Base-by-base conservation (phyloP, 53 echinoderm and acorn worm genomes). In the Pentamera pediparva region DNA sequence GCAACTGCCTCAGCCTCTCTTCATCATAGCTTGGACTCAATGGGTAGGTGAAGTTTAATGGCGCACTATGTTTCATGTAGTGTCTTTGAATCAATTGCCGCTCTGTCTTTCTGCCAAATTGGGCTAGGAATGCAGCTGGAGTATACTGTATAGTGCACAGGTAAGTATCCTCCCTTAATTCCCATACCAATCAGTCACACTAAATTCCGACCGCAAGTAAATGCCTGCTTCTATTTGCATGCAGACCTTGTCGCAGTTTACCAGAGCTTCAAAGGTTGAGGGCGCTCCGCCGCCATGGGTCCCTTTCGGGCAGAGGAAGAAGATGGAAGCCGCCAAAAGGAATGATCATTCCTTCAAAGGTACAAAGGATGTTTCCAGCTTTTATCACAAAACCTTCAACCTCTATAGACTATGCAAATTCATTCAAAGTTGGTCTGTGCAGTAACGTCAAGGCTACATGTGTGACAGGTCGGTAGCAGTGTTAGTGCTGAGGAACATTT, bases 241-340 rank as follows among this genome's bases (percentile, higher is more conserved):
- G 19, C 36, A 95, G 95, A 77, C 75, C 59, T 63, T 98, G 24
- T 88, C 92, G 32, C 91, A 88, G 29, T 89, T 92, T 63, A 92
- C 88, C 11, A 85, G 98, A 45, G 60, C 80, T 18, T 37, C 64
- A 4, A 74, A 69, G 43, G 83, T 85, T 20, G 82, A 86, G 35
- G 92, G 98, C 2, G 98, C 89, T 13, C 98, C 98, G 11, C 98
- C 98, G 6, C 92, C 98, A 2, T 98, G 98, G 98, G 83, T 92
- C 27, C 62, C 85, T 4, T 98, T 98, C 73, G 89, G 89, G 30
- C 89, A 92, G 69, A 62, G 90, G 55, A 74, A 82, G 27, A 59
- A 69, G 22, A 26, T 67, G 67, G 24, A 41, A 27, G 43, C 67
- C 9, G 13, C 65, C 27, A 38, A 65, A 13, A 67, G 41, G 39